Evolutionary conservation across 2,888 invertebrate species (phyloP).

Genomic region (Synergus itoensis): DNA sequence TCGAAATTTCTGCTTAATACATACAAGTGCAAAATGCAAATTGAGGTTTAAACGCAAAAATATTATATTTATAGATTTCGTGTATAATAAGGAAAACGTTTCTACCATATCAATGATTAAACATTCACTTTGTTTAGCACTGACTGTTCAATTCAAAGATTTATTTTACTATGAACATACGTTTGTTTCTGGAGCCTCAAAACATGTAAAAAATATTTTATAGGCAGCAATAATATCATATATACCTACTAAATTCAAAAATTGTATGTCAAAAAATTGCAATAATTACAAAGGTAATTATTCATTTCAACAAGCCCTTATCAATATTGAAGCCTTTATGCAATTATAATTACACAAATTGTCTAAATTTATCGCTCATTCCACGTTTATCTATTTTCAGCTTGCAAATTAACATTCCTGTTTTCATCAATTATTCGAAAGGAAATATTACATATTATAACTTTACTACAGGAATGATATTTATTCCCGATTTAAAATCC

Average conservation of each 20-base stretch:
- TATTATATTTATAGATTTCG: conserved; percentile 22
- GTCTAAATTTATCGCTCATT: no score
- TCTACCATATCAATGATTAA: conserved; percentile 3
- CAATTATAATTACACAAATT: not conserved
- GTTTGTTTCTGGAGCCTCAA: not conserved
- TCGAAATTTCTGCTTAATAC: conserved; percentile 53
- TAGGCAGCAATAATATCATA: not conserved
- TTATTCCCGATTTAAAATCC: not conserved
- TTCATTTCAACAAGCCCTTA: not conserved
- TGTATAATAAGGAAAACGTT: not conserved
- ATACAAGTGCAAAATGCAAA: conserved; percentile 49
- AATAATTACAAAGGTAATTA: not conserved
- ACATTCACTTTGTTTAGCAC: not conserved
- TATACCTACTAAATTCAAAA: not conserved
- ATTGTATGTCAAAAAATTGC: not conserved
- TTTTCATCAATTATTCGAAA: not conserved
- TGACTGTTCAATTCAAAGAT: conserved; percentile 6
- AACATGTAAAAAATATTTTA: not conserved
- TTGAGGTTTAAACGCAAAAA: conserved; percentile 53
- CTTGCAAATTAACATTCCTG: not conserved
- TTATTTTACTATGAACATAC: conserved; percentile 6
- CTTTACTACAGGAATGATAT: not conserved
- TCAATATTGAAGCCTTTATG: no score
- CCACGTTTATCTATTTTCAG: no score
- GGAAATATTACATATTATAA: not conserved